phyloP scores from a whole-genome alignment of 2,888 invertebrate species.

The Beris morrisii region DNA sequence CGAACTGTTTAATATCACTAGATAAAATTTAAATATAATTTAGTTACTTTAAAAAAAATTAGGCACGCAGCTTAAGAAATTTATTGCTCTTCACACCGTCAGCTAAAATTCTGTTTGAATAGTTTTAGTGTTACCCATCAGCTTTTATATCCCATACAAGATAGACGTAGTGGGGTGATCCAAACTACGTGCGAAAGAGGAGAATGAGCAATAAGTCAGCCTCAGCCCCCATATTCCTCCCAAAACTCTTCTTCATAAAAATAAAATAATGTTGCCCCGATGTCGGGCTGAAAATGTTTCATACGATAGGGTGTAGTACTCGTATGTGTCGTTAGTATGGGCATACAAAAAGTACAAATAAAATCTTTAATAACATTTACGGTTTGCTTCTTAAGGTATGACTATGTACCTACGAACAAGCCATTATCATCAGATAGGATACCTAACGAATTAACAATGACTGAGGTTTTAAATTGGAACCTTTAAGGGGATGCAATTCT shows the following conservation, averaged over 20 bases:
- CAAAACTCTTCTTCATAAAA: constrained; percentile 26
- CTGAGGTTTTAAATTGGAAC: no score
- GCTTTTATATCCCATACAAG: constrained; percentile 48
- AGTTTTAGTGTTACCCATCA: constrained; percentile 48
- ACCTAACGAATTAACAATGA: no score
- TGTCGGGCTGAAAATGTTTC: no score
- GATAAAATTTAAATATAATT: neutral
- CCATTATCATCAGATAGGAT: no score
- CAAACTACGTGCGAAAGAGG: constrained; percentile 34
- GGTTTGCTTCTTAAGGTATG: no score
- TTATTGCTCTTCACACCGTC: constrained; percentile 41
- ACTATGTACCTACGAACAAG: no score
- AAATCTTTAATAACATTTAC: no score
- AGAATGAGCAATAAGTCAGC: constrained; percentile 22
- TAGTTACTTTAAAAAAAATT: neutral
- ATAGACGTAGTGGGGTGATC: constrained; percentile 22
- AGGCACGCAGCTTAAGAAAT: neutral
- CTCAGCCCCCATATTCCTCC: constrained; percentile 26
- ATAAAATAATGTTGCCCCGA: constrained; percentile 1
- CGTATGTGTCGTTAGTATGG: no score
- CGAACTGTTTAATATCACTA: neutral
- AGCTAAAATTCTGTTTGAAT: constrained; percentile 53
- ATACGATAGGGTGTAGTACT: no score
- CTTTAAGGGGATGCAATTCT: no score
- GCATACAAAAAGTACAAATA: no score